phyloP scores from a whole-genome alignment of 2,113 vertebrate genomes.

The Mustela lutreola region DNA sequence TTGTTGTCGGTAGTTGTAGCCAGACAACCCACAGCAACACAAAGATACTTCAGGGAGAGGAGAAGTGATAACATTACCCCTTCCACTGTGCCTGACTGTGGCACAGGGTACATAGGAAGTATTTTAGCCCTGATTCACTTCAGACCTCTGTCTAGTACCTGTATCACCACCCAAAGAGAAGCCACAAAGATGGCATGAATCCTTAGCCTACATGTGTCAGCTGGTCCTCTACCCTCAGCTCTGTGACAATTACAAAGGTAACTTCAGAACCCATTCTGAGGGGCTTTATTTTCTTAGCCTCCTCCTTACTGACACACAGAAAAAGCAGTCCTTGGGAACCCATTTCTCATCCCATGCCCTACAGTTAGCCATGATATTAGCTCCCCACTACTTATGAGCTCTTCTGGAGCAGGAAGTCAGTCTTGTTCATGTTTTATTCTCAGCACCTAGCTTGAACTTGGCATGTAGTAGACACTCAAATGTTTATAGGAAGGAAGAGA shows the following conservation, averaged over 20 bases:
- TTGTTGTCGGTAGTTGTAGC: not conserved
- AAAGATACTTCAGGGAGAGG: not conserved
- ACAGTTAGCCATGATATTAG: not conserved
- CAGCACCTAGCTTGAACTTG: not conserved
- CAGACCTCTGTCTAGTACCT: not conserved
- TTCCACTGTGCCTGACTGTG: not conserved
- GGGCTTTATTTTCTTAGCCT: not conserved
- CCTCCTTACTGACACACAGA: not conserved
- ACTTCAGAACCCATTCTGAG: not conserved
- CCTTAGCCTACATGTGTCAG: not conserved
- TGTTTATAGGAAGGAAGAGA: not conserved
- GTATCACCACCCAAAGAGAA: not conserved
- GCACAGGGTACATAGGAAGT: not conserved
- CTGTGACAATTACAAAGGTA: not conserved
- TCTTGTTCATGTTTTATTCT: not conserved
- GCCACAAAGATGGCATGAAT: not conserved
- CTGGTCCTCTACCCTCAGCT: not conserved
- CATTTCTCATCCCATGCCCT: not conserved
- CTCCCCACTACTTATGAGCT: not conserved
- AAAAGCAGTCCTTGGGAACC: not conserved
- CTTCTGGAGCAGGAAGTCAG: not conserved
- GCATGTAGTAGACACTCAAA: not conserved
- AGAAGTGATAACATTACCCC: not conserved
- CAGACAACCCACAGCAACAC: not conserved
- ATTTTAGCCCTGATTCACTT: not conserved